Evolutionary conservation across 2,888 invertebrate species (phyloP), one percentile per base, ranked within the genome.

Genomic region (Eupeodes latifasciatus): DNA sequence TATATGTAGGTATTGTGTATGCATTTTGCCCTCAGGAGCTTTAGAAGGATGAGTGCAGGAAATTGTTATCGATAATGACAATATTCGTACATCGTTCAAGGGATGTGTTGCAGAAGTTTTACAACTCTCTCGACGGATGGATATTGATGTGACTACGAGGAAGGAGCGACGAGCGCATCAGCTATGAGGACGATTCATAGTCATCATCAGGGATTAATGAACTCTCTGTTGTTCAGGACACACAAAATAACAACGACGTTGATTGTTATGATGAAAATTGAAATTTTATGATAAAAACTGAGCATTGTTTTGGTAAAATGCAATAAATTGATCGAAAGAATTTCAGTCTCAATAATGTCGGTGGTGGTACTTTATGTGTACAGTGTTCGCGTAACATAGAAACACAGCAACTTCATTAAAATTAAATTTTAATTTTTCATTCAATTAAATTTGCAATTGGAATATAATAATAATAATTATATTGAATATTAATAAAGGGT

Each of bases 31-130:
- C 71, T 44, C 27, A 19, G 85, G 77, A 71, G 71, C 61, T 75
- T 27, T n/a, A 59, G 72, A 5, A 55, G 76, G 72, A 81, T 80
- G 87, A 80, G 57, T 61, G 78, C 16, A 59, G 59, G 87, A 84
- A 72, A 67, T 67, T 57, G 74, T 59, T 84, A 84, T 84, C 87
- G 87, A 87, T 87, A 87, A 83, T 87, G 84, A 87, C 87, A 87
- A 84, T 66, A 66, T 84, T 87, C 86, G 76, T 87, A 80, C 83
- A 80, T 83, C 83, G 86, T 83, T 87, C 84, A 84, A 72, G 81
- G 84, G 83, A 87, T 84, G 76, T 84, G 84, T 74, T 87, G 80
- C 59, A 44, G 57, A 83, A 83, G 80, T 72, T 80, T 83, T 80
- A 72, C 78, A 87, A 87, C 80, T 80, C 83, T 80, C 80, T 47